phyloP scores from a whole-genome alignment of 2,797 vertebrate species.

The Furcifer pardalis region DNA sequence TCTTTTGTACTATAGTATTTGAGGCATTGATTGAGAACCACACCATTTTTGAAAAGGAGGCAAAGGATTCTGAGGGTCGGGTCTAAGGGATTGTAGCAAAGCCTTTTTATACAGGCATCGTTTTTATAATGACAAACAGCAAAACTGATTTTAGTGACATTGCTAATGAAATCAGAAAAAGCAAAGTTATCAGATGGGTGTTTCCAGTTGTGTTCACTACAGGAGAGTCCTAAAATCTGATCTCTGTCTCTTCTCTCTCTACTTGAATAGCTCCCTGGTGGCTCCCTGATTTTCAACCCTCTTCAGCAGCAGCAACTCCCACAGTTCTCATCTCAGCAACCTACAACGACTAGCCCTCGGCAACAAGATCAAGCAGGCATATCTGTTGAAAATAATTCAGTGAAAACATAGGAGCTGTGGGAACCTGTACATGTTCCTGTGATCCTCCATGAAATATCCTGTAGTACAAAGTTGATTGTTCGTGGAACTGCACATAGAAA shows the following conservation, averaged over 20 bases:
- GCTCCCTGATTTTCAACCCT: slow-evolving; percentile 89
- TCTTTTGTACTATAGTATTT: not conserved
- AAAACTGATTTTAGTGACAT: not conserved
- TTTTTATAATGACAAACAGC: slow-evolving; percentile 4
- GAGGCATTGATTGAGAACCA: not conserved
- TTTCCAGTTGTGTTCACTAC: not conserved
- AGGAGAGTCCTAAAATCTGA: slow-evolving; percentile 2
- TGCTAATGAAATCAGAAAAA: not conserved
- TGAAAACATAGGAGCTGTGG: not conserved
- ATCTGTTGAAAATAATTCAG: not conserved
- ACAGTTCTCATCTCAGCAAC: slow-evolving; percentile 86
- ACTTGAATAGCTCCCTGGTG: slow-evolving; percentile 83
- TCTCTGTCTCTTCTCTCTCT: slow-evolving; percentile 50
- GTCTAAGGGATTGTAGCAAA: not conserved
- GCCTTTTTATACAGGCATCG: not conserved
- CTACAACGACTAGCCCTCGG: slow-evolving; percentile 83
- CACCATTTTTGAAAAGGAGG: not conserved
- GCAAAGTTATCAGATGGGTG: not conserved
- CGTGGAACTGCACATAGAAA: not conserved
- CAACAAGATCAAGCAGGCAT: slow-evolving; percentile 81
- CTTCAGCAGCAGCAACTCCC: slow-evolving; percentile 83
- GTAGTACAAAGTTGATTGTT: not conserved
- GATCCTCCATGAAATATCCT: not conserved
- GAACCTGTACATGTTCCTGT: too few relatives aligned
- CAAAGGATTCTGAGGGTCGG: not conserved